Percentiles rank a stretch among this genome's conserved stretches.
These are phyloP conservation scores for Euzetes globulus DNA, from an alignment of 2,888 invertebrate species.

Conservation along the genomic window DNA sequence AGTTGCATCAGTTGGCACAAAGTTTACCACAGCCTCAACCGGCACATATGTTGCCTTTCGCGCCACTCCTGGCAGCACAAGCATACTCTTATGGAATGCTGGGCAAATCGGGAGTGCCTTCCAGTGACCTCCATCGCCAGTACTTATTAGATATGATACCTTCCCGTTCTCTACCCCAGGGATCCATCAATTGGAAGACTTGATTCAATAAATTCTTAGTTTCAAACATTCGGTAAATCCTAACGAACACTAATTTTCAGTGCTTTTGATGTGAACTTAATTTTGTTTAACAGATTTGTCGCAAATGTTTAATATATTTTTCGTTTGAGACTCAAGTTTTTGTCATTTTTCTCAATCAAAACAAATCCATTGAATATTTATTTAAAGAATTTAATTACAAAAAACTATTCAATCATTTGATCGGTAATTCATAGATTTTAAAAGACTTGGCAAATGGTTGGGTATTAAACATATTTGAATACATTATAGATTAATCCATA, in stretches of 20 bases:
- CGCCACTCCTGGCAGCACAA: conserved; percentile 59
- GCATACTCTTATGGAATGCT: conserved; percentile 45
- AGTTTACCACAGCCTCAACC: conserved; percentile 62
- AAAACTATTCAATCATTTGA: no score
- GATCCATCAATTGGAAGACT: conserved; percentile 42
- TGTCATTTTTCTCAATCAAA: no score
- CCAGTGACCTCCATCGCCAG: conserved; percentile 65
- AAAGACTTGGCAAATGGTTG: no score
- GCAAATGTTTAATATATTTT: no score
- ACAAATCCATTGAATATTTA: no score
- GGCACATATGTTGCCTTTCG: conserved; percentile 69
- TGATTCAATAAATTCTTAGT: conserved; percentile 34
- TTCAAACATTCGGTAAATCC: background rate
- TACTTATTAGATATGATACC: conserved; percentile 95
- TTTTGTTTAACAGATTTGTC: no score
- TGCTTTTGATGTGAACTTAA: background rate
- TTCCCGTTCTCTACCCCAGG: conserved; percentile 42
- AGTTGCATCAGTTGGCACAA: conserved; percentile 65
- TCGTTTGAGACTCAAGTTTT: no score
- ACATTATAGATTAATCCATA: background rate
- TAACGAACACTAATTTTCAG: background rate
- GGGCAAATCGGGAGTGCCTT: conserved; percentile 44
- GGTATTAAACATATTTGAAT: background rate
- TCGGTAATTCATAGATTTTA: no score
- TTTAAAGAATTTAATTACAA: no score